A percentile compares a stretch with the other conserved stretches of the same genome.
Conservation (phyloP, 2,113 vertebrate species). For the Typhlomys cinereus region DNA sequence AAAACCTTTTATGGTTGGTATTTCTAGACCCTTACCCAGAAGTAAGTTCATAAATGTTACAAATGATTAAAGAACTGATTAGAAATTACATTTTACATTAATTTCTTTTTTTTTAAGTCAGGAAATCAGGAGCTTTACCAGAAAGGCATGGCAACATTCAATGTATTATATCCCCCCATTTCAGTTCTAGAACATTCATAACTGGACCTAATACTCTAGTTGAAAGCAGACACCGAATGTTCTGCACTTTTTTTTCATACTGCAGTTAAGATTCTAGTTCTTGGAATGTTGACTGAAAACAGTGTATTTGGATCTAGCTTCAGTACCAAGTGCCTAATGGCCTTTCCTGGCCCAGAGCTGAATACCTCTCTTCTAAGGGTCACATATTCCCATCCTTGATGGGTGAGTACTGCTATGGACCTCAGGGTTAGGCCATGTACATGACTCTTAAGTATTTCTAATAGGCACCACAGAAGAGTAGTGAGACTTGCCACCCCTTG, state of each 20-base stretch:
- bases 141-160: neutral
- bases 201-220: neutral
- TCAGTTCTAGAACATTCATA: neutral
- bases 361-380: neutral
- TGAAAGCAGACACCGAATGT: neutral
- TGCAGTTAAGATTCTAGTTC: conserved; percentile 20
- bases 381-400: neutral
- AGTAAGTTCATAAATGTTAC: neutral
- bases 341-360: neutral
- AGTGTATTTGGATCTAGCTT: neutral
- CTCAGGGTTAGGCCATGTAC: neutral
- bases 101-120: neutral
- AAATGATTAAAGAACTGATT: neutral
- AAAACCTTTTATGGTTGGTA: neutral
- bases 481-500: neutral
- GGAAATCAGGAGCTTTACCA: conserved; percentile 8
- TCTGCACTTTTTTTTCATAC: neutral
- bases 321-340: neutral
- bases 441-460: neutral
- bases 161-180: neutral
- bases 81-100: neutral
- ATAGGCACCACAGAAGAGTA: neutral
- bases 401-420: neutral
- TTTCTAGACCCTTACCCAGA: neutral
- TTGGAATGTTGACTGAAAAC: neutral